Evolutionary conservation across 2,797 vertebrate species (phyloP), one percentile per base, ranked within the genome.

Genomic region (Pantherophis vulpinus): DNA sequence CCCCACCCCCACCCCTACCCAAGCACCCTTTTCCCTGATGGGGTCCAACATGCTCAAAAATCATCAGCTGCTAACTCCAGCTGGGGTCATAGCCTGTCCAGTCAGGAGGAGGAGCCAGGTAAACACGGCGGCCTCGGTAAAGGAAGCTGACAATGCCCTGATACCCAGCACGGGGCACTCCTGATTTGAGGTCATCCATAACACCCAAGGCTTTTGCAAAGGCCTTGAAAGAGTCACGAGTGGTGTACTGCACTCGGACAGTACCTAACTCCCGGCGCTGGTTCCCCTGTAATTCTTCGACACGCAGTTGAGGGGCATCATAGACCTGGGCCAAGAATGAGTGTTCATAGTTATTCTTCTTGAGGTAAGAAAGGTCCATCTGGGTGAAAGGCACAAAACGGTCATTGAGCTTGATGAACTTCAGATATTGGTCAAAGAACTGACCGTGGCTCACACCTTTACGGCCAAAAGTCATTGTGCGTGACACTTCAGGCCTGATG

Each of bases 101-200:
- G 92, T 98, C 98, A 29, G 98, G 95, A 0, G 98, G 98, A 0
- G 99, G 99, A 0, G 98, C 98, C 87, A 99, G 95, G 94, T 98
- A 99, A n/a, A 99, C 98, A 87, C 99, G 98, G 0, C 98, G 98
- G 0, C 99, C 98, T 0, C 98, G 98, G 58, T 98, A 98, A 12
- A 99, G 97, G 95, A 99, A 98, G 96, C 98, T 98, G 94, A 99
- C 99, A 0, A 99, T 94, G 20, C 99, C 99, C 91, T 98, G 98
- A 96, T 99, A 99, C 6, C 99, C 99, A 0, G 98, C 98, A 9
- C 99, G 98, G 18, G 99, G 99, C 4, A 99, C 99, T 23, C 99
- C 99, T 0, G 99, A 99, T 92, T 99, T 99, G 92, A 99, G 98
- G 96, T 99, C 99, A 7, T 99, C 99, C 99, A 99, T 99, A 32